Percentiles rank a stretch among this genome's conserved stretches.
phyloP scores from a whole-genome alignment of 2,888 invertebrate genomes.

The Ichneumon xanthorius region DNA sequence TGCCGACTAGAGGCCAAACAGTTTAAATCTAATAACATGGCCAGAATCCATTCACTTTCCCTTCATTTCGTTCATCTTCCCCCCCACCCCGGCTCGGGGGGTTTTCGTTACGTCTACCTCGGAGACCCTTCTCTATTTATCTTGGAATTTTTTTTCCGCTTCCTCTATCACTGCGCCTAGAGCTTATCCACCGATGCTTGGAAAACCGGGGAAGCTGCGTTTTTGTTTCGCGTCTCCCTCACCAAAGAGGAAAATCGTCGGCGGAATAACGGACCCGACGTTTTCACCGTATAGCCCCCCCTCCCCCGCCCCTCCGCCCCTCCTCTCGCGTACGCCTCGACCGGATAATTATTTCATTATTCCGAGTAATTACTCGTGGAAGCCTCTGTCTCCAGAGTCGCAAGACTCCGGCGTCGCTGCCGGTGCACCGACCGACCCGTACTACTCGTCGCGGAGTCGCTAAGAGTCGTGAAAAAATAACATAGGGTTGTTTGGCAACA shows the following conservation, averaged over 20 bases:
- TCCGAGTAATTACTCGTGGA: constrained; percentile 68
- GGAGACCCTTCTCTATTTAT: constrained; percentile 41
- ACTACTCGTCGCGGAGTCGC: neutral
- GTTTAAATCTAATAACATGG: constrained; percentile 79
- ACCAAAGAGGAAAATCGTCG: constrained; percentile 56
- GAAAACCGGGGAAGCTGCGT: constrained; percentile 28
- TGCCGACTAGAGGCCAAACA: constrained; percentile 73
- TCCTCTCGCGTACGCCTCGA: constrained; percentile 50
- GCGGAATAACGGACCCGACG: constrained; percentile 42
- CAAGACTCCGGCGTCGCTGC: constrained; percentile 5
- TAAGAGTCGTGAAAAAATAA: constrained; percentile 12
- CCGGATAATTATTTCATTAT: constrained; percentile 73
- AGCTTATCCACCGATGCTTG: constrained; percentile 23
- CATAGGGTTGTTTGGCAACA: neutral
- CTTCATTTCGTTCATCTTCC: constrained; percentile 44
- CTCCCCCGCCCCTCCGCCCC: neutral
- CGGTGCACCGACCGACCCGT: neutral
- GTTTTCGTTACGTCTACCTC: constrained; percentile 6
- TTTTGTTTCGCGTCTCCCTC: neutral
- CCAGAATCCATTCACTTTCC: constrained; percentile 62
- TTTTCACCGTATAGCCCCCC: constrained; percentile 36
- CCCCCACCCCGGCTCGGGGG: neutral
- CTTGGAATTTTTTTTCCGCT: constrained; percentile 27
- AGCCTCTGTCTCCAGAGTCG: constrained; percentile 41
- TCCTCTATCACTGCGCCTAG: constrained; percentile 34